A percentile compares a stretch with the other conserved stretches of the same genome.
Evolutionary conservation across 2,113 vertebrate species (phyloP).

Genomic region (Sterna hirundo): DNA sequence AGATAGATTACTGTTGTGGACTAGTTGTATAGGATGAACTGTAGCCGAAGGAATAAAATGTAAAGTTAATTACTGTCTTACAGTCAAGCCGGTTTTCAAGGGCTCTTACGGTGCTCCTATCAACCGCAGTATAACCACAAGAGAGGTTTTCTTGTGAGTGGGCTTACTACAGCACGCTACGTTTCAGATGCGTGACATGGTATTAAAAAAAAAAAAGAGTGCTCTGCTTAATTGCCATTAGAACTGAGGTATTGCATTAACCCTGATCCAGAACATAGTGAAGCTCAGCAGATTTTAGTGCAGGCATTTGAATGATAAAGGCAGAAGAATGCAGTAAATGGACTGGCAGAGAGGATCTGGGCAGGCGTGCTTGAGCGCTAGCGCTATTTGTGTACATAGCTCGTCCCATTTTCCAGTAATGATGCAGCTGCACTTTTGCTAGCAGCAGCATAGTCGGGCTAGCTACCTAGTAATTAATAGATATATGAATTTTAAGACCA

Average conservation of each 20-base stretch:
- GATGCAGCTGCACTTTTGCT: slow-evolving; percentile 4
- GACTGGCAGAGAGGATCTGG: background rate
- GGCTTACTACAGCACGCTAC: background rate
- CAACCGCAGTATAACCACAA: background rate
- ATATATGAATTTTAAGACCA: background rate
- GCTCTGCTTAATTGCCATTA: background rate
- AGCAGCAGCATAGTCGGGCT: background rate
- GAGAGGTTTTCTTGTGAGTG: background rate
- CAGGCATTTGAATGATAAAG: background rate
- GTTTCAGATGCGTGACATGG: background rate
- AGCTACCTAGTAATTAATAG: background rate
- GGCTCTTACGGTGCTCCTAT: background rate
- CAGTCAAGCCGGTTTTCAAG: background rate
- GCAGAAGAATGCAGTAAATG: background rate
- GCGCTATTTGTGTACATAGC: background rate
- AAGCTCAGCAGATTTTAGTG: background rate
- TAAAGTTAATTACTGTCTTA: background rate
- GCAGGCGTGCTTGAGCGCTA: background rate
- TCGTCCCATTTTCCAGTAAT: background rate
- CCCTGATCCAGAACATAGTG: background rate
- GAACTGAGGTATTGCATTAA: background rate
- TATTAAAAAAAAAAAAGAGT: background rate
- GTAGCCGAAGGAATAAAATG: background rate
- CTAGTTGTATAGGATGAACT: background rate
- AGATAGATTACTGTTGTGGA: background rate